phyloP scores from a whole-genome alignment of 2,797 vertebrate species.

The Cirrhinus mrigala region DNA sequence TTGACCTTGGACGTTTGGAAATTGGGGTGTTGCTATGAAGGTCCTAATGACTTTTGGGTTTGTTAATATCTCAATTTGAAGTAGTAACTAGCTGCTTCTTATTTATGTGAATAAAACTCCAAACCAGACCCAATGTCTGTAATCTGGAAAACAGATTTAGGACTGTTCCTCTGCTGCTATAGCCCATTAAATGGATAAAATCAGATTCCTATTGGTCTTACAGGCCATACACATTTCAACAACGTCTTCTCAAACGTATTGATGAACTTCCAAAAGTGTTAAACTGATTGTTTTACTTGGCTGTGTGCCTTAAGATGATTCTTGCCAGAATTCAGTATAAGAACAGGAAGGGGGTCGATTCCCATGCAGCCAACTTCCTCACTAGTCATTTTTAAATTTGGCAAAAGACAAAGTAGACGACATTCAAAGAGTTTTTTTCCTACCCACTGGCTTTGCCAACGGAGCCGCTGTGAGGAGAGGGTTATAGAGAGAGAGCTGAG shows the following conservation, averaged over 20 bases:
- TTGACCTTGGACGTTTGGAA: background rate
- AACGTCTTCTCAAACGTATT: background rate
- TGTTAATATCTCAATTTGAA: background rate
- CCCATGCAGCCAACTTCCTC: constrained; percentile 15
- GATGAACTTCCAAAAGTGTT: constrained; percentile 9
- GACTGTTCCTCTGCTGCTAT: background rate
- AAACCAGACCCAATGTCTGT: background rate
- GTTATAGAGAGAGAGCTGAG: constrained; percentile 61
- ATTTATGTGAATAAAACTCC: background rate
- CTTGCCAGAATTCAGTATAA: constrained; percentile 19
- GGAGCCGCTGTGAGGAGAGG: constrained; percentile 59
- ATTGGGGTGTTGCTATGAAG: background rate
- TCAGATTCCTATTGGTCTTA: background rate
- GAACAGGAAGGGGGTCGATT: constrained; percentile 29
- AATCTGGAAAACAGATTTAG: background rate
- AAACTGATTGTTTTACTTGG: constrained; percentile 12
- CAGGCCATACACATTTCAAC: background rate
- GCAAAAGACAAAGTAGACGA: constrained; percentile 22
- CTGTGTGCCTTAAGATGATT: background rate
- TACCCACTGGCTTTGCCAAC: constrained; percentile 50
- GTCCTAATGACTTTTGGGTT: too few relatives aligned
- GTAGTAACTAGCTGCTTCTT: background rate
- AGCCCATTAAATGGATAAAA: background rate
- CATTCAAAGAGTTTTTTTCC: constrained; percentile 27
- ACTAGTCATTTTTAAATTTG: background rate